These are phyloP conservation scores for Panorpa germanica DNA, from an alignment of 2,888 invertebrate genomes.

Conservation along the genomic window DNA sequence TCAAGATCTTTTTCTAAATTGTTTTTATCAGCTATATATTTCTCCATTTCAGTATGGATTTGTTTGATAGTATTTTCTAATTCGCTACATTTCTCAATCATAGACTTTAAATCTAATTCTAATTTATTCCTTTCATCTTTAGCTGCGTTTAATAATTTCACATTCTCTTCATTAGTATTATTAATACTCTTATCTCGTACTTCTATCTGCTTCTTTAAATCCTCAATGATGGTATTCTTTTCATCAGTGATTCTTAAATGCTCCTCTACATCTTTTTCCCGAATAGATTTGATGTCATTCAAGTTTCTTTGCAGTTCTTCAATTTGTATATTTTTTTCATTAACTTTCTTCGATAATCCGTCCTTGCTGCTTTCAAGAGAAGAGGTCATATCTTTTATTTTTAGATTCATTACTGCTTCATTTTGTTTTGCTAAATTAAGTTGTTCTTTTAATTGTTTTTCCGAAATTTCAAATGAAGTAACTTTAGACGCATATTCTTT, in stretches of 20 bases:
- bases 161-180: too few species aligned
- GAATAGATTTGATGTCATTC: neutral
- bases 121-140: too few species aligned
- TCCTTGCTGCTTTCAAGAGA: neutral
- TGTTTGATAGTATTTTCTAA: slow-evolving; percentile 28
- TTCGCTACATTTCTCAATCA: slow-evolving; percentile 25
- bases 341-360: neutral
- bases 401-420: slow-evolving; percentile 7
- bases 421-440: slow-evolving; percentile 9
- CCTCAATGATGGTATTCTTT: slow-evolving; percentile 11
- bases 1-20: slow-evolving; percentile 29
- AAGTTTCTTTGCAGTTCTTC: slow-evolving; percentile 2
- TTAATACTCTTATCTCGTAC: slow-evolving; percentile 3
- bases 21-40: slow-evolving; percentile 25
- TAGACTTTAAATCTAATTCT: slow-evolving; percentile 28
- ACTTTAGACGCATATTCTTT: too few species aligned
- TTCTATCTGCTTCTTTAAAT: slow-evolving; percentile 9
- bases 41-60: slow-evolving; percentile 24
- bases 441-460: slow-evolving; percentile 6
- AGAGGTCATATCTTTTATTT: slow-evolving; percentile 2
- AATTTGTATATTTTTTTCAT: neutral
- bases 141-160: too few species aligned
- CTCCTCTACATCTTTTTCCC: slow-evolving; percentile 7
- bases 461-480: too few species aligned
- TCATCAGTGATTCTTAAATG: slow-evolving; percentile 5